A percentile compares a stretch with the other conserved stretches of the same genome.
Evolutionary conservation across 2,113 vertebrate genomes (phyloP).

Genomic region (Salvator merianae): DNA sequence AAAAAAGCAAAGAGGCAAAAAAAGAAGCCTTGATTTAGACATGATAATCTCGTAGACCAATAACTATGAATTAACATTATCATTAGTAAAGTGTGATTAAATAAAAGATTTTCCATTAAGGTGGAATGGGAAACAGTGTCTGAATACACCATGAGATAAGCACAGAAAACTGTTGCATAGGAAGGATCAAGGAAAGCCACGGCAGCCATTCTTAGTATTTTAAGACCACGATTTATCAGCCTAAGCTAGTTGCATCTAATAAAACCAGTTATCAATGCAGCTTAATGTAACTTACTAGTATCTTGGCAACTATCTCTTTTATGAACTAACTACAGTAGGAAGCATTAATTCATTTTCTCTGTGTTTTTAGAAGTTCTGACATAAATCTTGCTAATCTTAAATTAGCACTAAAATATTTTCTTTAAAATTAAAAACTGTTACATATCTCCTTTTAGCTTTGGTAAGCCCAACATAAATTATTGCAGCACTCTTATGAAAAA

Average conservation of each 20-base stretch:
- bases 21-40: not conserved
- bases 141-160: not conserved
- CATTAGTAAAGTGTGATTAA: not conserved
- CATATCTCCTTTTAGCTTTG: constrained; percentile 59
- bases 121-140: not conserved
- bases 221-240: not conserved
- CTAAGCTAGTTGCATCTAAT: not conserved
- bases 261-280: not conserved
- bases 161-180: not conserved
- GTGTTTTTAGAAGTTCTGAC: not conserved
- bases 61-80: not conserved
- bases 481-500: constrained; percentile 43
- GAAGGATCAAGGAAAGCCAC: not conserved
- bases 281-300: not conserved
- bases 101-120: not conserved
- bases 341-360: not conserved
- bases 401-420: constrained; percentile 28
- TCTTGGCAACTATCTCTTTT: constrained; percentile 2
- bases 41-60: not conserved
- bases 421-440: constrained; percentile 48
- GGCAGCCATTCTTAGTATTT: not conserved
- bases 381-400: not conserved
- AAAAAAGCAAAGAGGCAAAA: not conserved
- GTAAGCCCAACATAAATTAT: constrained; percentile 19
- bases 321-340: not conserved